Percentiles rank a stretch among this genome's conserved stretches.
Conservation (phyloP, 2,888 invertebrate genomes). For the Raillietiella orientalis region DNA sequence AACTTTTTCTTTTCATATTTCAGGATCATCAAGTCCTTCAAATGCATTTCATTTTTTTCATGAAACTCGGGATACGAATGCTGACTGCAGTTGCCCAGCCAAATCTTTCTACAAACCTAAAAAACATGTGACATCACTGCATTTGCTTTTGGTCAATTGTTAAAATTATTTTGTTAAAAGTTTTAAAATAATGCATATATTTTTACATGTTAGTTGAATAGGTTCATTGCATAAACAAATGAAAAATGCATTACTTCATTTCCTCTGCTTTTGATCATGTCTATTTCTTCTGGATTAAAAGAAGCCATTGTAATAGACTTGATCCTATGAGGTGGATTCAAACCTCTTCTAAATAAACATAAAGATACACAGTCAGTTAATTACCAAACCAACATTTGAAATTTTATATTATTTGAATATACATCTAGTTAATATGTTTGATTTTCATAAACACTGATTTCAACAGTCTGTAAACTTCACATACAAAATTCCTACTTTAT, state of each 20-base stretch:
- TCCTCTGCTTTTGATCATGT: slow-evolving; percentile 54
- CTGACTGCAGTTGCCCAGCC: slow-evolving; percentile 39
- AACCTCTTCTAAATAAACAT: slow-evolving; percentile 46
- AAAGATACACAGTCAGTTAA: slow-evolving; percentile 6
- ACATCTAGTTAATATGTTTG: not conserved
- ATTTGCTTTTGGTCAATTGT: slow-evolving; percentile 50
- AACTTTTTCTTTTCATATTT: slow-evolving; percentile 74
- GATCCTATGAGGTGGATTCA: slow-evolving; percentile 89
- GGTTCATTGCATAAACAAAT: no score
- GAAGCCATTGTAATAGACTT: slow-evolving; percentile 97
- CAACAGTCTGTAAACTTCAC: not conserved
- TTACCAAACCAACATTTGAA: slow-evolving; percentile 1
- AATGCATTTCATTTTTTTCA: slow-evolving; percentile 64
- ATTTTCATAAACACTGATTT: not conserved
- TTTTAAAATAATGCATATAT: no score
- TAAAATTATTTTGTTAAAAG: no score
- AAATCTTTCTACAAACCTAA: slow-evolving; percentile 52
- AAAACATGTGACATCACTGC: slow-evolving; percentile 33
- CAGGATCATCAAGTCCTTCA: slow-evolving; percentile 59
- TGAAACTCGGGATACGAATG: slow-evolving; percentile 25
- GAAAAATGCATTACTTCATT: slow-evolving; percentile 60
- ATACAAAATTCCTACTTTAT: not conserved
- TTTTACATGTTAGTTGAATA: no score
- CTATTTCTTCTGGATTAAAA: slow-evolving; percentile 79
- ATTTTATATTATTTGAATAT: slow-evolving; percentile 2